Evolutionary conservation across 2,888 invertebrate species (phyloP), one percentile per base, ranked within the genome.

Genomic region (Trachelus tabidus): DNA sequence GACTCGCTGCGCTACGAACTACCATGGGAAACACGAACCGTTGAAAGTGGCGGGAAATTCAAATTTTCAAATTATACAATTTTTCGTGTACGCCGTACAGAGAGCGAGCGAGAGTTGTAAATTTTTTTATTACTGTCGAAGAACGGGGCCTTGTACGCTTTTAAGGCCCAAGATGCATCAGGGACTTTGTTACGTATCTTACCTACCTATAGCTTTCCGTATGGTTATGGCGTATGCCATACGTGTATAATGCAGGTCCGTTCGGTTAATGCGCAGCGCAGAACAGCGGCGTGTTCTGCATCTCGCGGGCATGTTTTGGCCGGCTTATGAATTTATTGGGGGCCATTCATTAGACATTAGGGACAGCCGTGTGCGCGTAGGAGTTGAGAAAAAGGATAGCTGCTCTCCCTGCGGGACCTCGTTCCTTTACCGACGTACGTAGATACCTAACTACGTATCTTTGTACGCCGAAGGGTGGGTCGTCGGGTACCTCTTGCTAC

Each of bases 261-360:
- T 76, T 76, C 76, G 73, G 79, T 84, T 85, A 82, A 82, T 81
- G 82, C 77, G 71, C 69, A 68, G 76, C 81, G 80, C 77, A 56
- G 78, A 78, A 77, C 79, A 78, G 78, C 86, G 85, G 84, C 86
- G 83, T 88, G 87, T 87, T 87, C 85, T 84, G 87, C 87, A 87
- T 88, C 88, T 88, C 87, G 86, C 88, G 85, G 85, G 83, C 88
- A 86, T 90, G 89, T 90, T 90, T 89, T 85, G 87, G 85, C 83
- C 85, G 85, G 87, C 90, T 90, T 90, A 91, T 91, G 90, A 90
- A 91, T 91, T 91, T 90, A 91, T 90, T 88, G 89, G 86, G 85
- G 88, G 85, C 89, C 88, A 89, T 91, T 90, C 89, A 85, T 91
- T 90, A 89, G 88, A 89, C 89, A 89, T 90, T 90, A 90, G 87